Base-by-base conservation (phyloP, 1,140 invertebrate genomes). In the Papilio machaon region DNA sequence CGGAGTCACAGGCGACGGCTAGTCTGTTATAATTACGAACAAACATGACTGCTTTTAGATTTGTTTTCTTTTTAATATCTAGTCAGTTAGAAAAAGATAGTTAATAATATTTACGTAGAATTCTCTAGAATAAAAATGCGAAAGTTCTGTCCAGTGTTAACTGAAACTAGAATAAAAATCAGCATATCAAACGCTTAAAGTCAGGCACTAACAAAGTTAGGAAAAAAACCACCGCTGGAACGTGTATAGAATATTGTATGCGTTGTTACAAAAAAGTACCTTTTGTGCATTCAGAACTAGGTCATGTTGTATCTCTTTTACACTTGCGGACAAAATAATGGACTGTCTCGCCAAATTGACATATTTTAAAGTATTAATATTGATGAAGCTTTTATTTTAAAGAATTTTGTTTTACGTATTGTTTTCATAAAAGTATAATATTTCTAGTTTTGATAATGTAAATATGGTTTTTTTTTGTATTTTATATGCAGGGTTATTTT, bases 241-340 rank as follows among this genome's bases (percentile, higher is more conserved):
- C 79, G 81, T 79, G 80, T 78, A 83, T 82, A 52, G 84, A 88
- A 90, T 89, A 86, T 85, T 84, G 86, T 86, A 90, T 89, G 30
- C 9, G 11, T 88, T 86, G 83, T 80, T 81, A 82, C 85, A 86
- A 84, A 84, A 87, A 88, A 86, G 86, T 85, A 79, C 85, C 87
- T 86, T 87, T 89, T 89, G 86, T 86, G 83, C 81, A 84, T 85
- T 78, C 84, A 88, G 87, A 90, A 88, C 79, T 90, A 84, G 89
- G 89, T 90, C 89, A 89, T 84, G 82, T 85, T 85, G 79, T 82
- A 84, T 76, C 81, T 80, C 83, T 78, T 80, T 82, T 87, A 85
- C 86, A 87, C 81, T 82, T 17, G 10, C 35, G 82, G 43, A 73
- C 84, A 82, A 47, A 74, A 49, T 74, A 73, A 78, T 11, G 81